Evolutionary conservation across 1,140 invertebrate species (phyloP), one percentile per base, ranked within the genome.

Genomic region (Coboldia fuscipes): DNA sequence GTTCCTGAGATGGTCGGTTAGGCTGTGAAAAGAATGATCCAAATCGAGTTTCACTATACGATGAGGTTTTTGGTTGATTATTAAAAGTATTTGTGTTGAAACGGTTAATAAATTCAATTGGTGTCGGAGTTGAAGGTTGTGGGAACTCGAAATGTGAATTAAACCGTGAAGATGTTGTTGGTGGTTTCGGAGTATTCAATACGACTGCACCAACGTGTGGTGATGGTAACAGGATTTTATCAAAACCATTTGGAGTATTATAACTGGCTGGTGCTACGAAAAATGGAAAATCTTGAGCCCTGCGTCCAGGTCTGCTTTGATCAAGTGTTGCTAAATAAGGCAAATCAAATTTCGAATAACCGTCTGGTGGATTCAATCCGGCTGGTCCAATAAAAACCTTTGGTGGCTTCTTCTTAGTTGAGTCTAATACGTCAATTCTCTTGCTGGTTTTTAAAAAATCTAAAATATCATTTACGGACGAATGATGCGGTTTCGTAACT

Each of bases 141-240:
- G n/a, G n/a, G n/a, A n/a, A n/a, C n/a, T n/a, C n/a, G n/a, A n/a
- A n/a, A n/a, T n/a, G n/a, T n/a, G n/a, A n/a, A n/a, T 24, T 8
- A 24, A 24, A 24, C 23, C n/a, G 23, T 24, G 7, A n/a, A 24
- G 23, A 29, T 30, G 34, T 5, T 30, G 7, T 30, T 4, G 35
- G 14, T 36, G 28, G 29, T 30, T 13, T 30, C 18, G 36, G 39
- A 30, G 49, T 58, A 41, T 70, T 75, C 2, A 84, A 62, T 2
- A 84, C 74, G 10, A 84, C 75, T 1, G 78, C 82, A 3, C 80
- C 80, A 3, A 84, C 78, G 49, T 84, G 80, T 2, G 80, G 80
- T 1, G 77, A 71, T 1, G 80, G 80, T 45, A 84, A 70, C 1
- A 77, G 70, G 35, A 83, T 83, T 52, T 83, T 83, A 0, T 76